phyloP scores from a whole-genome alignment of 2,113 vertebrate species.

The human (Homo sapiens) region DNA sequence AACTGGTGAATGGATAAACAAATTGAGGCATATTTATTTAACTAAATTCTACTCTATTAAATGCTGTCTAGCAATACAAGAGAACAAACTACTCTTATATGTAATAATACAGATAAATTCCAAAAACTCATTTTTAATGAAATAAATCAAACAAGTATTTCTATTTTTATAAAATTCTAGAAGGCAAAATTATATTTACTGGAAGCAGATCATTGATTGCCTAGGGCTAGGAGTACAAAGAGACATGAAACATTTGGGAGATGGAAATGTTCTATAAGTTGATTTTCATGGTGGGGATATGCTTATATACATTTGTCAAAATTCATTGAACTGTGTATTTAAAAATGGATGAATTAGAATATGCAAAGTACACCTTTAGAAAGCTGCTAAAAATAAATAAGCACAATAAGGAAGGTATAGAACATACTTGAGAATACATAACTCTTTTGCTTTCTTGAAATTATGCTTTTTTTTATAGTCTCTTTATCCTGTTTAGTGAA shows the following conservation, averaged over 20 bases:
- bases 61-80: not conserved
- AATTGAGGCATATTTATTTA: not conserved
- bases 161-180: not conserved
- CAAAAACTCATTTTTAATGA: not conserved
- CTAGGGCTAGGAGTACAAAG: not conserved
- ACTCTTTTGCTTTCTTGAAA: not conserved
- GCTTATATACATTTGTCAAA: not conserved
- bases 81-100: not conserved
- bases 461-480: not conserved
- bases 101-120: not conserved
- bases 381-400: not conserved
- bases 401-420: not conserved
- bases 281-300: not conserved
- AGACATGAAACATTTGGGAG: not conserved
- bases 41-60: not conserved
- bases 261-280: not conserved
- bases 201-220: not conserved
- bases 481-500: not conserved
- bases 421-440: not conserved
- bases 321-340: not conserved
- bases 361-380: not conserved
- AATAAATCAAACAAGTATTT: not conserved
- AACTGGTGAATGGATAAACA: not conserved
- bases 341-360: not conserved
- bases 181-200: not conserved